phyloP scores from a whole-genome alignment of 1,140 invertebrate species.

The Drosophila rufa region DNA sequence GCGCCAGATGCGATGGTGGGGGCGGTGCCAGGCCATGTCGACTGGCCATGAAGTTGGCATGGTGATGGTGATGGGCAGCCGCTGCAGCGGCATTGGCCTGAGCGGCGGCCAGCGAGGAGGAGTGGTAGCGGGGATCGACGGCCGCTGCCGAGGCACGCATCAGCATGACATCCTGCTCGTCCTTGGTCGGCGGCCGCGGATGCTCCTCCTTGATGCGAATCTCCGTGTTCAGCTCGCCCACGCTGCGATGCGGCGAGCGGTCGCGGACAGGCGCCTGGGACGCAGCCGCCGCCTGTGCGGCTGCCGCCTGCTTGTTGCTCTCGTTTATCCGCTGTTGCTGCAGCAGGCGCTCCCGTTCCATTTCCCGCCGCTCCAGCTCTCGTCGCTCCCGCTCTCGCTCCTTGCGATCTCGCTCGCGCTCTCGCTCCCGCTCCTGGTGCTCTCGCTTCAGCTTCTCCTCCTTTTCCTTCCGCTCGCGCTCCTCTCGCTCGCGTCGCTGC shows the following conservation, averaged over 20 bases:
- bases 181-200: constrained; percentile 86
- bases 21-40: constrained; percentile 86
- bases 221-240: constrained; percentile 85
- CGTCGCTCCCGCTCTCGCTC: constrained; percentile 91
- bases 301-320: constrained; percentile 85
- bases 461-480: constrained; percentile 86
- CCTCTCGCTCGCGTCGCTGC: constrained; percentile 86
- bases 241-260: constrained; percentile 90
- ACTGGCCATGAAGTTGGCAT: constrained; percentile 84
- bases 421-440: constrained; percentile 86
- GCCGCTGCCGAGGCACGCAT: constrained; percentile 74
- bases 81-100: constrained; percentile 71
- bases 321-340: constrained; percentile 87
- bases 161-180: constrained; percentile 87
- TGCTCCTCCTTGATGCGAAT: constrained; percentile 88
- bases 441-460: constrained; percentile 87
- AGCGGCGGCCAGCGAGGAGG: constrained; percentile 66
- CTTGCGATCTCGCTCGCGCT: constrained; percentile 87
- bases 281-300: constrained; percentile 80
- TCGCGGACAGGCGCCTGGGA: constrained; percentile 86
- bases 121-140: constrained; percentile 84
- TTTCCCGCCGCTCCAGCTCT: constrained; percentile 89
- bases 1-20: constrained; percentile 87
- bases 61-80: constrained; percentile 78
- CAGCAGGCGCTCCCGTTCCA: constrained; percentile 87